phyloP scores from a whole-genome alignment of 2,888 invertebrate genomes.

The Actias luna region DNA sequence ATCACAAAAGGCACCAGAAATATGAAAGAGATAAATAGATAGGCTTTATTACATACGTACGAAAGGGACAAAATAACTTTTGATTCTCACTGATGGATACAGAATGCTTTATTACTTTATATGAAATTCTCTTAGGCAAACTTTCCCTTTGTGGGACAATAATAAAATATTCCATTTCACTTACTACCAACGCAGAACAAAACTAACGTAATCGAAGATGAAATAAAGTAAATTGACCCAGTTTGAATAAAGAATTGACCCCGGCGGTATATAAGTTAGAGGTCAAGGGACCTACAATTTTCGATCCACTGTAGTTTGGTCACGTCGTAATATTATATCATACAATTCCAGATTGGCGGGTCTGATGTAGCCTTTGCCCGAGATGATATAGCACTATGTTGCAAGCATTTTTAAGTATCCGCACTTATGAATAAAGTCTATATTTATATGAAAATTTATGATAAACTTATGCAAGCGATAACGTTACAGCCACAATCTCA shows the following conservation, averaged over 20 bases:
- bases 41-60: not conserved
- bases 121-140: not conserved
- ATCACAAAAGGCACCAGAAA: too few species aligned
- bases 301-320: slow-evolving; percentile 15
- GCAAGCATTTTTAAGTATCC: not conserved
- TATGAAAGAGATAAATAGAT: too few species aligned
- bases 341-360: slow-evolving; percentile 20
- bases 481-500: too few species aligned
- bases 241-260: slow-evolving; percentile 15
- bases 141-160: not conserved
- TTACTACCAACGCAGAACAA: not conserved
- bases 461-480: too few species aligned
- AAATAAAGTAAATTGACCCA: slow-evolving; percentile 5
- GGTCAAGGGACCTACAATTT: slow-evolving; percentile 16
- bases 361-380: not conserved
- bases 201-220: not conserved
- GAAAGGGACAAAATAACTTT: not conserved
- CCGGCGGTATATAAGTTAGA: slow-evolving; percentile 15
- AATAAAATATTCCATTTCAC: not conserved
- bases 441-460: not conserved
- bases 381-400: slow-evolving; percentile 2
- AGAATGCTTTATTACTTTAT: not conserved
- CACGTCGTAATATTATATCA: slow-evolving; percentile 20
- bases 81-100: not conserved
- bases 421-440: not conserved